Evolutionary conservation across 2,888 invertebrate genomes (phyloP).

Genomic region (Tolmerus cingulatus): DNA sequence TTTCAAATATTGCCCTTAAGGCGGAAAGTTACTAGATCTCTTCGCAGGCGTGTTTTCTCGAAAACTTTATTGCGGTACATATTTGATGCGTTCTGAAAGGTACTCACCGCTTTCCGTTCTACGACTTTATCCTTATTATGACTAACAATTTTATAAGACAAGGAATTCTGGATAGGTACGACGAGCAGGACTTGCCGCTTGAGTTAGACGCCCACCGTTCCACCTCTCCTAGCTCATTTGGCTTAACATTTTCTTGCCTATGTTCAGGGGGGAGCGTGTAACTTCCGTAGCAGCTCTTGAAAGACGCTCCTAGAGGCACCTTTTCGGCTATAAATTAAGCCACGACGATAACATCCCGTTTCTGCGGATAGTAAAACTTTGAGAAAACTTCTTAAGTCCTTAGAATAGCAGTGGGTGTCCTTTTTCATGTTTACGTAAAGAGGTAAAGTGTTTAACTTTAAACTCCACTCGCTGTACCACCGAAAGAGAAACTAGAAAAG

Average conservation of each 20-base stretch:
- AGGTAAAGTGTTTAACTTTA: not conserved
- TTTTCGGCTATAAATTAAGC: not conserved
- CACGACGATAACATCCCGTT: not conserved
- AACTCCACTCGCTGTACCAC: not conserved
- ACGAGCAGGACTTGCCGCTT: not conserved
- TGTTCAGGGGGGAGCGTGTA: not conserved
- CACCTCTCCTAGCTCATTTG: not conserved
- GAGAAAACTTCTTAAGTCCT: not conserved
- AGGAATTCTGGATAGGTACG: not conserved
- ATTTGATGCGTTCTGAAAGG: slow-evolving; percentile 24
- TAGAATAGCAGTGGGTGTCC: not conserved
- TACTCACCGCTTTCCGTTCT: not conserved
- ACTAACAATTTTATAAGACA: slow-evolving; percentile 4
- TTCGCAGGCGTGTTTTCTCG: not conserved
- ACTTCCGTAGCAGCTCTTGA: not conserved
- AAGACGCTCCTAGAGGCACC: not conserved
- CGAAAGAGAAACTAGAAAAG: not conserved
- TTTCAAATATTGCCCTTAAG: slow-evolving; percentile 18
- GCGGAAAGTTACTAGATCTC: slow-evolving; percentile 3
- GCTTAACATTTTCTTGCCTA: not conserved
- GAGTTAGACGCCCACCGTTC: not conserved
- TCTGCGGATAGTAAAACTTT: not conserved
- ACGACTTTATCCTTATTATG: not conserved
- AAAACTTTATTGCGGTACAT: slow-evolving; percentile 5
- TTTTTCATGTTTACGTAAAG: not conserved